These are phyloP conservation scores for Osmerus eperlanus DNA, from an alignment of 2,113 vertebrate genomes.

Conservation along the genomic window DNA sequence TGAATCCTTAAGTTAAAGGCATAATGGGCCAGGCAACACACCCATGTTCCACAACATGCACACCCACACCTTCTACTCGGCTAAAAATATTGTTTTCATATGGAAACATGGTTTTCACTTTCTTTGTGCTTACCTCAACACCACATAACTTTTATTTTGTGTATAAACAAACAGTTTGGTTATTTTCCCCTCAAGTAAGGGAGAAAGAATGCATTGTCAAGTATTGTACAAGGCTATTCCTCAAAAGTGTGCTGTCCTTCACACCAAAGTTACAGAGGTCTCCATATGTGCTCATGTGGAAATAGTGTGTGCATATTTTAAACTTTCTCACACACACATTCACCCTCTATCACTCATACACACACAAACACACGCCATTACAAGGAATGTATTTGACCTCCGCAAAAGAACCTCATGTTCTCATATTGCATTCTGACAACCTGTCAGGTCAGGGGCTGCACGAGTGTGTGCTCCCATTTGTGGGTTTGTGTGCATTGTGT, in stretches of 20 bases:
- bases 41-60: too few species aligned
- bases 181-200: too few species aligned
- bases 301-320: conserved; percentile 2
- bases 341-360: background rate
- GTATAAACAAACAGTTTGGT: too few species aligned
- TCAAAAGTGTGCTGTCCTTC: background rate
- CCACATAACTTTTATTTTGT: too few species aligned
- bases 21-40: too few species aligned
- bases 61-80: too few species aligned
- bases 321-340: background rate
- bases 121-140: too few species aligned
- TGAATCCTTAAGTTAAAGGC: too few species aligned
- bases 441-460: background rate
- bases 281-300: background rate
- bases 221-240: background rate
- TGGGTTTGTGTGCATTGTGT: too few species aligned
- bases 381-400: background rate
- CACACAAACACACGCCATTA: background rate
- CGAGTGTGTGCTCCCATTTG: background rate
- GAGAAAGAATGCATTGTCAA: background rate
- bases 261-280: background rate
- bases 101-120: too few species aligned
- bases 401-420: background rate
- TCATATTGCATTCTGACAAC: background rate
- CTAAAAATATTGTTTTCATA: too few species aligned